Conservation (phyloP, 2,888 invertebrate genomes). For the Gari tellinella region DNA sequence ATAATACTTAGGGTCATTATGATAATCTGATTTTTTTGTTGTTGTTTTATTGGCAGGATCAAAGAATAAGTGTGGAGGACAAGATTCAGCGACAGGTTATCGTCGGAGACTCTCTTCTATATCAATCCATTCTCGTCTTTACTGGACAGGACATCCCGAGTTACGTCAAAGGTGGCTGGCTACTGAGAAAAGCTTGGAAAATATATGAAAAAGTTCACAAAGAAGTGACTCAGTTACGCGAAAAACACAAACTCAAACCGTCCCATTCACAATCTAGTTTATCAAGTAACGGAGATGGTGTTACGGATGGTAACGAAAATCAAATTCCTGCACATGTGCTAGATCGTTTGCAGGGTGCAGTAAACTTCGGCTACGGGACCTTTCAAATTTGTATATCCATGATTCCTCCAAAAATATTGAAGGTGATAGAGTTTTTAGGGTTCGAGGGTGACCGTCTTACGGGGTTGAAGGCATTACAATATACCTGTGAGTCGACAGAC, state of each 20-base stretch:
- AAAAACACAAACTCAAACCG: constrained; percentile 64
- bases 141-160: constrained; percentile 88
- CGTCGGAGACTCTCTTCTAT: constrained; percentile 88
- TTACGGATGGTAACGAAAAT: constrained; percentile 68
- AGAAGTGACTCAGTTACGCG: constrained; percentile 87
- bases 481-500: constrained; percentile 87
- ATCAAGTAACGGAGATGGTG: constrained; percentile 39
- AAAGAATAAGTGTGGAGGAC: constrained; percentile 83
- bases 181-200: constrained; percentile 89
- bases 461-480: constrained; percentile 87
- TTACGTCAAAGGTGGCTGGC: constrained; percentile 88
- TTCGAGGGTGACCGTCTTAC: constrained; percentile 88
- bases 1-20: not conserved
- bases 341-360: constrained; percentile 88
- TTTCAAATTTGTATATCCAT: constrained; percentile 89
- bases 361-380: constrained; percentile 90
- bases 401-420: constrained; percentile 87
- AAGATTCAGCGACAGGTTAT: constrained; percentile 88
- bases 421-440: constrained; percentile 88
- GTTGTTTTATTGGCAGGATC: constrained; percentile 37
- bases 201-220: constrained; percentile 88
- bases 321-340: constrained; percentile 84
- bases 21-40: not conserved
- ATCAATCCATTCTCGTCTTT: constrained; percentile 88
- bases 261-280: constrained; percentile 32